Base-by-base conservation (phyloP, 2,888 invertebrate genomes). In the Meandrusa payeni region DNA sequence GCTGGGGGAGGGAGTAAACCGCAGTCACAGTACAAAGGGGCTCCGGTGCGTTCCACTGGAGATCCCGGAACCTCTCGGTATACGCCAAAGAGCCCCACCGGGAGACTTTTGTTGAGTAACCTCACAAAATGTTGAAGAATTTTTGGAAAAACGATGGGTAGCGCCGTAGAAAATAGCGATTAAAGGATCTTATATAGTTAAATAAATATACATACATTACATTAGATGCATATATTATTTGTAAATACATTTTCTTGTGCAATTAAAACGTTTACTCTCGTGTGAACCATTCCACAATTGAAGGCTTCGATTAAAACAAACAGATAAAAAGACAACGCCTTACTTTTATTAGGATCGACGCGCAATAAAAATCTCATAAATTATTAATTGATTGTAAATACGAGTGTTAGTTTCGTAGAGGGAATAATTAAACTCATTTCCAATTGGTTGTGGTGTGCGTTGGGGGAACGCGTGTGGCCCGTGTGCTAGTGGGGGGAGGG, bases 401-500 rank as follows among this genome's bases (percentile, higher is more conserved):
- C 46, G 39, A 32, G 40, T 46, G 40, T 49, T 43, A 43, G 23
- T 42, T 40, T 46, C 37, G 32, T 53, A 52, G 43, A 47, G 48
- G 41, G 47, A 52, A 50, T 55, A 54, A 55, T 58, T 57, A 55
- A 55, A 48, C 42, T 48, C 49, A 57, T 59, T 61, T 59, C 47
- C 59, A 59, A 59, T 61, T 61, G 56, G 55, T 49, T 51, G 51
- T 59, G 59, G 59, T 60, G 51, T 51, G 50, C 53, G 58, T 62
- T 12, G 57, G 51, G n/a, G 50, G 54, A 40, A 46, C 59, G 64
- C 48, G 17, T 40, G 45, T 61, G 66, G 70, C 72, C 73, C 73
- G 26, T 19, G 71, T 55, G 62, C 48, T 54, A 58, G 55, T 56
- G 56, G 58, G 68, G 71, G 65, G 69, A 64, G 64, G 52, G 43